Evolutionary conservation across 2,888 invertebrate genomes (phyloP), one percentile per base, ranked within the genome.

Genomic region (Dicycla oo): DNA sequence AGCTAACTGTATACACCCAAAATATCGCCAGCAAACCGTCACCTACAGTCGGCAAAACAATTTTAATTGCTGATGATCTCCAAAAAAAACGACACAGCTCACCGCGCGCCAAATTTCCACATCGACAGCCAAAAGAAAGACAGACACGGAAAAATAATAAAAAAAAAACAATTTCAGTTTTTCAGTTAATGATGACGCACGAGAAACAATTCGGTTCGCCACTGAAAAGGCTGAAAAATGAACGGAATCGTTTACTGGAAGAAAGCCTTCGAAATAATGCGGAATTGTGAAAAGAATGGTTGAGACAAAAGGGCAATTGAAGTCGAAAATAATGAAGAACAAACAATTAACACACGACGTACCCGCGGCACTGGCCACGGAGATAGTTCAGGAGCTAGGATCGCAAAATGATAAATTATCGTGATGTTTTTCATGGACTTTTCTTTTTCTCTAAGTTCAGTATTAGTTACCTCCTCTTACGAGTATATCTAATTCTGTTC

Each of bases 251-350:
- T 91, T 93, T 91, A 90, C 89, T 89, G 92, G 91, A 92, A 93
- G 94, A 93, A 94, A 93, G 92, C 90, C 91, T 91, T 91, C 91
- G 87, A 92, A 93, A 94, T 94, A 93, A 94, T 94, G 91, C 90
- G 88, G 89, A 90, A 91, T 82, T 88, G 87, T 91, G 93, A 92
- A 92, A 92, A 93, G 93, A 94, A 94, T 93, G 87, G 91, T 73
- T 73, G 87, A 91, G 88, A 96, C 95, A 96, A 96, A 94, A 91
- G 93, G 95, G 95, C 94, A 96, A 95, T 95, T 96, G 95, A 96
- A 96, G 95, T 92, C 91, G 93, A 93, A 93, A 93, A 95, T 96
- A 95, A 96, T 95, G 94, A 93, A 93, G 90, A 93, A 94, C 94
- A 95, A 95, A 96, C 95, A 96, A 95, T 96, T 95, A 95, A 95